Base-by-base conservation (phyloP, 2,888 invertebrate species). In the Drosophila tripunctata region DNA sequence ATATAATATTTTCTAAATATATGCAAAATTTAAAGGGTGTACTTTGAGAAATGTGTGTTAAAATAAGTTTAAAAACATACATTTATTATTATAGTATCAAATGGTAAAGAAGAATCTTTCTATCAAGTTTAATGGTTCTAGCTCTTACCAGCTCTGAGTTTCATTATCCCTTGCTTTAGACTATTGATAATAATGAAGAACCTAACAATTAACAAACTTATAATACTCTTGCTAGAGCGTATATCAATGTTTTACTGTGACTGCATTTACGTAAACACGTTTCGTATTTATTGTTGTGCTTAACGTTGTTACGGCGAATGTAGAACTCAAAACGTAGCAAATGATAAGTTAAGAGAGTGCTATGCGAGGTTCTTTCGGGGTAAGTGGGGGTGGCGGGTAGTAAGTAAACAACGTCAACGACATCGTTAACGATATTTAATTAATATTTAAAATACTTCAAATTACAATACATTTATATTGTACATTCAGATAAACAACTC, bases 361-460 rank as follows among this genome's bases (percentile, higher is more conserved):
- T 14, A 22, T 22, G 44, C 35, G 19, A 36, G 41, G 36, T 12
- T 52, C n/a, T n/a, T n/a, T n/a, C n/a, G 19, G 30, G 14, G 12
- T 14, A 14, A 57, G 33, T 8, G 36, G 22, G 35, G n/a, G n/a
- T n/a, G n/a, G n/a, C n/a, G n/a, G n/a, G n/a, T n/a, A 52, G 22
- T 22, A 24, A 36, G 17, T 17, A 54, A 55, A 47, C 24, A 63
- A 45, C 52, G 43, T n/a, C 33, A 61, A 40, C 30, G 30, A 45
- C 50, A 55, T 48, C 41, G 43, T 27, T 24, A 56, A 63, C 41
- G 48, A 40, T 64, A 66, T 67, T 68, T 65, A 58, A 67, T 64
- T 60, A 67, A 71, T 67, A 64, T 36, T 57, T 12, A 68, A 52
- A 44, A 40, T 36, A 74, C 69, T 67, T 65, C 41, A 41, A 68